These are phyloP conservation scores for Ancistrus triradiatus DNA, from an alignment of 2,113 vertebrate species.

Conservation along the genomic window DNA sequence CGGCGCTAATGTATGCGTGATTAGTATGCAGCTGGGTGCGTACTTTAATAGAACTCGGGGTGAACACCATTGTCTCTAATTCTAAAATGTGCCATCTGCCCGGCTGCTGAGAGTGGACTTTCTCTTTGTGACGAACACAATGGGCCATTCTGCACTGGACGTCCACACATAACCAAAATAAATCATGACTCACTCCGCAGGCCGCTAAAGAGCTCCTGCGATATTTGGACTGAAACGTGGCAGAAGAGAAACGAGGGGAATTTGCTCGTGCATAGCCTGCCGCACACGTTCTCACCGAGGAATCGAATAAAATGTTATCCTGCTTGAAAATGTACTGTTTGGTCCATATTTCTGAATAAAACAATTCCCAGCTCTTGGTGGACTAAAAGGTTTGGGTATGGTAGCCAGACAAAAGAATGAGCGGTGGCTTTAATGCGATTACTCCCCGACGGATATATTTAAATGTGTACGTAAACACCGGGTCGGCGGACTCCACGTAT, in stretches of 20 bases:
- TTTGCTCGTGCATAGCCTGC: too few relatives aligned
- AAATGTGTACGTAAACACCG: conserved; percentile 50
- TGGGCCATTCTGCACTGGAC: conserved; percentile 43
- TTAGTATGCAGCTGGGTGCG: conserved; percentile 46
- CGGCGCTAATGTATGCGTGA: conserved; percentile 54
- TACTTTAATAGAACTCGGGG: conserved; percentile 47
- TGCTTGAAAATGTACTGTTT: too few relatives aligned
- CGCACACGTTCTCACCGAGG: too few relatives aligned
- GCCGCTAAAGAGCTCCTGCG: conserved; percentile 18
- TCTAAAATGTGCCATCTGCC: conserved; percentile 53
- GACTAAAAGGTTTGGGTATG: too few relatives aligned
- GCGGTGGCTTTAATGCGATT: conserved; percentile 46
- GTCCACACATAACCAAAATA: conserved; percentile 47
- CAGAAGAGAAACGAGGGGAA: not conserved
- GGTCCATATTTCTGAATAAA: too few relatives aligned
- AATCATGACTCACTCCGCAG: conserved; percentile 39
- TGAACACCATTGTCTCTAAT: conserved; percentile 51
- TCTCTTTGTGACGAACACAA: conserved; percentile 48
- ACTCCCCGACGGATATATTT: conserved; percentile 47
- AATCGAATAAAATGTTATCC: too few relatives aligned
- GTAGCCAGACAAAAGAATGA: conserved; percentile 33
- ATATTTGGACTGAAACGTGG: conserved; percentile 19
- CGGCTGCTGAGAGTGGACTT: conserved; percentile 45
- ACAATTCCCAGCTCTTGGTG: too few relatives aligned
- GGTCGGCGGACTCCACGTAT: conserved; percentile 36